phyloP scores from a whole-genome alignment of 2,113 vertebrate genomes.

The Semnornis frantzii region DNA sequence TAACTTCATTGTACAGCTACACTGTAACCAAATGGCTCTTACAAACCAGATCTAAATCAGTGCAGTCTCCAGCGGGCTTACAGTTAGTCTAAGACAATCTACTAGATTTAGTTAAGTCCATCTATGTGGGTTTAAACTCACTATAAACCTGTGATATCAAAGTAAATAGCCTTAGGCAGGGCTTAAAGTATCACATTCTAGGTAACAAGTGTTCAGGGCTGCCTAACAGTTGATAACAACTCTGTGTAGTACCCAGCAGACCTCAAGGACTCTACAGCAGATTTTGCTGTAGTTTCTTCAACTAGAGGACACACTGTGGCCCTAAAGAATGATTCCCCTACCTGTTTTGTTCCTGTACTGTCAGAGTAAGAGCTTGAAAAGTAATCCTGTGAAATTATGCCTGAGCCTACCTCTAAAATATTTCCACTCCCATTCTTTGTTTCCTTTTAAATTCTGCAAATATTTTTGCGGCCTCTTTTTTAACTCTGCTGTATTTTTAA shows the following conservation, averaged over 20 bases:
- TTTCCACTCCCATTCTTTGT: background rate
- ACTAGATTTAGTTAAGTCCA: no score
- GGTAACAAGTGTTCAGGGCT: background rate
- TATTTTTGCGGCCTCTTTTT: background rate
- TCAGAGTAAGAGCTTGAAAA: background rate
- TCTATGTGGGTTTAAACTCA: background rate
- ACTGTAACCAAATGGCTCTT: background rate
- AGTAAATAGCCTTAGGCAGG: background rate
- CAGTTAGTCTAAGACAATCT: background rate
- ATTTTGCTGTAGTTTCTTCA: background rate
- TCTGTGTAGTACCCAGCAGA: background rate
- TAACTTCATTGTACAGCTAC: background rate
- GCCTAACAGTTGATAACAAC: no score
- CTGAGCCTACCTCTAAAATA: background rate
- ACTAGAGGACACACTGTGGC: fast-evolving
- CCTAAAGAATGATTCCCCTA: background rate
- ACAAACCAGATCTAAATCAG: background rate
- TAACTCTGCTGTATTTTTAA: background rate
- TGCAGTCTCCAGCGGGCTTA: background rate
- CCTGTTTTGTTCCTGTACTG: fast-evolving
- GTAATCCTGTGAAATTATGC: background rate
- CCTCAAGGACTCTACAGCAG: background rate
- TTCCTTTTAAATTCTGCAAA: background rate
- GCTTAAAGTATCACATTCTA: background rate
- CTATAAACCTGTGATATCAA: background rate